These are phyloP conservation scores for Argyresthia albistria DNA, from an alignment of 2,888 invertebrate genomes.

Conservation along the genomic window DNA sequence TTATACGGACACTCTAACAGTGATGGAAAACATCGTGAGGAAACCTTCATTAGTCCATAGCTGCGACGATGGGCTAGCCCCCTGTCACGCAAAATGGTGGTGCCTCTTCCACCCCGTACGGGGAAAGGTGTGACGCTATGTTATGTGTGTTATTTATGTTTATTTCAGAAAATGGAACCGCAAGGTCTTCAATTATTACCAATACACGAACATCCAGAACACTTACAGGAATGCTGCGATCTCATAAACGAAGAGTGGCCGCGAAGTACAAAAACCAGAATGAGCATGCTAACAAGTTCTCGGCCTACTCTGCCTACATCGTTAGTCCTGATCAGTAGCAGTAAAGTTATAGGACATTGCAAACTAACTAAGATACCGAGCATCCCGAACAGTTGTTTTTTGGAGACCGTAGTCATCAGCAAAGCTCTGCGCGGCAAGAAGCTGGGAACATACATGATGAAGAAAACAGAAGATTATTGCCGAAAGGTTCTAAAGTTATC, in stretches of 20 bases:
- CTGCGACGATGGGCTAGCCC: too few species aligned
- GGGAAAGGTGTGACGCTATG: too few species aligned
- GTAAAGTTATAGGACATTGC: slow-evolving; percentile 82
- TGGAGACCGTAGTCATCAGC: slow-evolving; percentile 87
- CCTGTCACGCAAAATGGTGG: too few species aligned
- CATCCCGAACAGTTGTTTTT: slow-evolving; percentile 79
- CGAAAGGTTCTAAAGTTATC: slow-evolving; percentile 73
- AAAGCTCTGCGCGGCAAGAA: slow-evolving; percentile 80
- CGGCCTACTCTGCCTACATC: slow-evolving; percentile 81
- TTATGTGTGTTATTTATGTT: not conserved
- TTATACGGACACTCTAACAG: too few species aligned
- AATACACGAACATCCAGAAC: slow-evolving; percentile 81
- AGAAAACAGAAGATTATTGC: slow-evolving; percentile 81
- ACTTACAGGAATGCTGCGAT: slow-evolving; percentile 79
- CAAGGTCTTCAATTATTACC: slow-evolving; percentile 69
- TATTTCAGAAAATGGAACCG: slow-evolving; percentile 30
- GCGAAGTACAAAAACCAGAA: slow-evolving; percentile 83
- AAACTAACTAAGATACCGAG: slow-evolving; percentile 83
- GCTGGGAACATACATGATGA: slow-evolving; percentile 83
- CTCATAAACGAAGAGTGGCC: slow-evolving; percentile 92
- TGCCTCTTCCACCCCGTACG: too few species aligned
- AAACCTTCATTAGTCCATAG: too few species aligned
- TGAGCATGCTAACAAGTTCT: slow-evolving; percentile 81
- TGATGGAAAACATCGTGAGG: too few species aligned
- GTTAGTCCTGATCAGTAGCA: slow-evolving; percentile 74